Evolutionary conservation across 2,888 invertebrate species (phyloP).

Genomic region (Lydus trimaculatus): DNA sequence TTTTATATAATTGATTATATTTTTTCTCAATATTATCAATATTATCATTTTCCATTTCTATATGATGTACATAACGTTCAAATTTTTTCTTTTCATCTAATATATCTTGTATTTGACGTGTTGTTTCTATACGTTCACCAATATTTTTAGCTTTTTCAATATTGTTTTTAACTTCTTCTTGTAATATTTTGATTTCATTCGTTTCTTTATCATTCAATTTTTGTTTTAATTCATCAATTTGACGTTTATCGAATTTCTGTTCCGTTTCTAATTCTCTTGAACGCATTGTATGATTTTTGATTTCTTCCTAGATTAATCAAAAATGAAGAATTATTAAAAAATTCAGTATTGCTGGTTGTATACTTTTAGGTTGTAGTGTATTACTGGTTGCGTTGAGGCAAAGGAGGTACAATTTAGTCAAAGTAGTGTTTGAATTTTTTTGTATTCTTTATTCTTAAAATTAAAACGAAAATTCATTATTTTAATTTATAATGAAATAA

Average conservation of each 20-base stretch:
- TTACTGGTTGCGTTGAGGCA: no score
- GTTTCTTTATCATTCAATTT: conserved; percentile 47
- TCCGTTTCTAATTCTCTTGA: conserved; percentile 53
- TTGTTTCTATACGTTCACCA: conserved; percentile 57
- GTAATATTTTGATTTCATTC: conserved; percentile 58
- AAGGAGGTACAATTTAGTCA: no score
- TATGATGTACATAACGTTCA: conserved; percentile 59
- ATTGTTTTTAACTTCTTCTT: conserved; percentile 58
- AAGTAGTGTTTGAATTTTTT: no score
- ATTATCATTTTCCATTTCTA: conserved; percentile 55
- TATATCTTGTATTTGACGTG: conserved; percentile 44
- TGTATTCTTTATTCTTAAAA: no score
- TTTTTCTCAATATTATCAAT: conserved; percentile 47
- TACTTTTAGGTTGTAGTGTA: no score
- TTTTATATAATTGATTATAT: conserved; percentile 51
- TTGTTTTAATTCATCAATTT: conserved; percentile 42
- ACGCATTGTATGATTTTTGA: conserved; percentile 61
- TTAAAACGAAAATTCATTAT: no score
- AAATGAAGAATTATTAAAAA: not conserved
- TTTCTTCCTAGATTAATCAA: conserved; percentile 58
- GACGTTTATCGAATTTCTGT: conserved; percentile 46
- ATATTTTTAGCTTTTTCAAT: conserved; percentile 60
- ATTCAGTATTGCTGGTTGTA: no score
- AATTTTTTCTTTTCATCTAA: conserved; percentile 60
- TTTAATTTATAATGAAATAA: no score